Evolutionary conservation across 2,113 vertebrate species (phyloP).

Genomic region (Leucopternis melanops): DNA sequence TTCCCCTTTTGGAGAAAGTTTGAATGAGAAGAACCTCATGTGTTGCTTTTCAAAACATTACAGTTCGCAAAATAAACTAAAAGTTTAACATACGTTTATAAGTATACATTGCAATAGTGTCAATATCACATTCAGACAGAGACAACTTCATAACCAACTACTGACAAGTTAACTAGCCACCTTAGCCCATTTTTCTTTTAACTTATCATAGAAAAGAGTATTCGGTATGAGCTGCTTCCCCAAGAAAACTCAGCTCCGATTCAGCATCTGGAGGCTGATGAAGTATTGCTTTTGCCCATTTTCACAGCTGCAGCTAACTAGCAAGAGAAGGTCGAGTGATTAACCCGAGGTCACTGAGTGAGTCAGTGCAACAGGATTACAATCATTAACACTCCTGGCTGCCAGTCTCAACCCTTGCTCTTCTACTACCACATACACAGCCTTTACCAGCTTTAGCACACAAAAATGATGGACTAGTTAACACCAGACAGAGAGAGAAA

Average conservation of each 20-base stretch:
- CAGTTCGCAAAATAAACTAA: neutral
- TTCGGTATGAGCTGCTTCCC: neutral
- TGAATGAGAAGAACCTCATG: neutral
- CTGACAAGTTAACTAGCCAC: neutral
- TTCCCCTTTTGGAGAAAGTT: neutral
- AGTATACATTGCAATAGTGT: neutral
- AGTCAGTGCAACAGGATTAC: conserved; percentile 11
- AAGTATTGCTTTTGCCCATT: neutral
- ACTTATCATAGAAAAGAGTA: neutral
- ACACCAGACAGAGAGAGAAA: neutral
- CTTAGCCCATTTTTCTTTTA: neutral
- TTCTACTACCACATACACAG: neutral
- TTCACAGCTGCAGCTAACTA: conserved; percentile 31
- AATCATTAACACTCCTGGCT: neutral
- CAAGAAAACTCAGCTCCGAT: neutral
- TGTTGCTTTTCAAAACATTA: neutral
- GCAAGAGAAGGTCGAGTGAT: conserved; percentile 13
- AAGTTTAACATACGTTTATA: neutral
- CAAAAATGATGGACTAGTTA: neutral
- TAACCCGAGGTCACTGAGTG: neutral
- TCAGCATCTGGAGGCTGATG: neutral
- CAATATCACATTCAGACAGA: neutral
- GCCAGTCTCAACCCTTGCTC: neutral
- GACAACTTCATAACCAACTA: neutral
- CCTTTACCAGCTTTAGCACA: neutral